Conservation (phyloP, 2,113 vertebrate species). For the Rhinoderma darwinii region DNA sequence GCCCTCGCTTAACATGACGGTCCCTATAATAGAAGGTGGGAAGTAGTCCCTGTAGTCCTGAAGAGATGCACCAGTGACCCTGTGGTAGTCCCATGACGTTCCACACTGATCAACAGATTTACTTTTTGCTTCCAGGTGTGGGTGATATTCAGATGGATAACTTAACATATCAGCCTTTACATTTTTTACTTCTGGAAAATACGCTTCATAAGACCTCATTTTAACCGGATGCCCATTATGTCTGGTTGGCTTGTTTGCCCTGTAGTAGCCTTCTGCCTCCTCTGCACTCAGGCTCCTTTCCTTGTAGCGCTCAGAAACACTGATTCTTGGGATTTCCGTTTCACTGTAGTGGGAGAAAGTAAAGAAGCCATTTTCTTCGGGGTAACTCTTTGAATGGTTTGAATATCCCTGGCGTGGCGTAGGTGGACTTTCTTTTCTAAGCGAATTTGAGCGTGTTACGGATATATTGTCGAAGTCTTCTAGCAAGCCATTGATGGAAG, state of each 20-base stretch:
- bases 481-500: conserved; percentile 94
- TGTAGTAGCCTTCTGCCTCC: conserved; percentile 82
- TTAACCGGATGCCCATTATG: conserved; percentile 88
- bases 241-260: conserved; percentile 73
- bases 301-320: conserved; percentile 73
- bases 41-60: conserved; percentile 89
- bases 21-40: conserved; percentile 81
- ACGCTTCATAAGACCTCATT: conserved; percentile 75
- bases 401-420: conserved; percentile 80
- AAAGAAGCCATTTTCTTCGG: conserved; percentile 91
- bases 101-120: conserved; percentile 76
- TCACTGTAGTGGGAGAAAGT: conserved; percentile 93
- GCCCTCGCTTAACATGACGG: conserved; percentile 82
- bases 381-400: conserved; percentile 73
- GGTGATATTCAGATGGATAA: conserved; percentile 85
- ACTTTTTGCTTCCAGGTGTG: conserved; percentile 86
- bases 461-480: conserved; percentile 98
- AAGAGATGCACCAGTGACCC: conserved; percentile 75
- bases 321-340: conserved; percentile 83
- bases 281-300: conserved; percentile 79
- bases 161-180: conserved; percentile 83
- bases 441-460: conserved; percentile 95
- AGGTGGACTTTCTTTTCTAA: conserved; percentile 94
- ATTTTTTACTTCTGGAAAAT: conserved; percentile 87
- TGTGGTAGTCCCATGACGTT: conserved; percentile 76